Evolutionary conservation across 2,888 invertebrate species (phyloP), one percentile per base, ranked within the genome.

Genomic region (Limulus polyphemus): DNA sequence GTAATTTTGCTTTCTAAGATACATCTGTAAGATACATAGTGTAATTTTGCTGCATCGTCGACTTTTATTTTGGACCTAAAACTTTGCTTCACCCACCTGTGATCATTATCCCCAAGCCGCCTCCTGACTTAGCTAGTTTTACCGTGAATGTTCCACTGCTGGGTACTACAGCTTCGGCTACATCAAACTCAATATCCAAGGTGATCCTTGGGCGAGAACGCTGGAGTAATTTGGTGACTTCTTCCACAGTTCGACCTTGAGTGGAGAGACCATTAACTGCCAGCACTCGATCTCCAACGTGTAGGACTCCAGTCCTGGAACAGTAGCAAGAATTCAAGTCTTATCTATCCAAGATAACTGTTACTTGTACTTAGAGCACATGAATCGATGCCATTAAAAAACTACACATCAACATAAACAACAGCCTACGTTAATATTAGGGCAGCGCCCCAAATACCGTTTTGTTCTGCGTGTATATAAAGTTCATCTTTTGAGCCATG

Each of bases 61-160:
- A n/a, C 14, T 2, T 32, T 32, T n/a, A 11, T 16, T 54, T 10
- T 16, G 14, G 10, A 3, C 54, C 11, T 2, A n/a, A 32, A 4
- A 54, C 54, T 32, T 32, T 5, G 3, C 7, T 32, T 32, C 9
- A 54, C 54, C 2, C 32, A 54, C 54, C 16, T 74, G 87, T 89
- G 10, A 94, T 87, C 13, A 90, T 92, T 51, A 95, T 84, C 3
- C 95, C 95, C 13, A 95, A 79, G 7, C 90, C 90, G 47, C 83
- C 84, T 11, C 73, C 72, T 51, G 85, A 85, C 67, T 76, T 75
- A 7, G 90, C 86, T 58, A 95, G 79, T 75, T 91, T 89, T 0
- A 97, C 92, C 67, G 87, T 88, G 74, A 93, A 94, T 0, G 91
- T 86, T 0, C 93, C 93, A 70, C 89, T 88, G 9, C 89, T 86